Conservation (phyloP, 2,113 vertebrate genomes). For the Anhinga anhinga region DNA sequence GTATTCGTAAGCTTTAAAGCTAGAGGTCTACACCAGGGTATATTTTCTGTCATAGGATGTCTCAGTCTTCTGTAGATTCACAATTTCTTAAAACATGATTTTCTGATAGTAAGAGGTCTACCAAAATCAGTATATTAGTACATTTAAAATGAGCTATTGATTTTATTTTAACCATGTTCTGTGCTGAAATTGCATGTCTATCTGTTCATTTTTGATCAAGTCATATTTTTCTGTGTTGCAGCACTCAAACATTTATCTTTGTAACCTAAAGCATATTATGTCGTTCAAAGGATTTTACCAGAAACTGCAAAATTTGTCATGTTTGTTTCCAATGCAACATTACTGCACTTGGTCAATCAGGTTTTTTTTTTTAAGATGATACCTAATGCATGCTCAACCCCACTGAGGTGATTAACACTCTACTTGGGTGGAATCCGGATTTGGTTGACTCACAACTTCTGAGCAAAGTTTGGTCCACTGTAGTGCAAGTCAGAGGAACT, state of each 20-base stretch:
- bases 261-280: neutral
- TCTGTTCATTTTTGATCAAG: neutral
- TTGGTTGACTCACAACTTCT: neutral
- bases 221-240: neutral
- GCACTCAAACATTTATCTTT: neutral
- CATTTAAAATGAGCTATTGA: neutral
- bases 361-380: neutral
- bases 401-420: neutral
- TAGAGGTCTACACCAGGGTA: neutral
- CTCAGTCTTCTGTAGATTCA: slow-evolving; percentile 1
- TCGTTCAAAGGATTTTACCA: neutral
- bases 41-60: neutral
- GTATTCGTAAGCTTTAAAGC: slow-evolving; percentile 13
- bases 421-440: neutral
- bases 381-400: neutral
- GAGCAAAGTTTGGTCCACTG: neutral
- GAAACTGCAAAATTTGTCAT: neutral
- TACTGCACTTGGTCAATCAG: neutral
- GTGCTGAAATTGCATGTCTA: neutral
- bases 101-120: neutral
- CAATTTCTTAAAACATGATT: neutral
- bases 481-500: neutral
- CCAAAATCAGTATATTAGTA: neutral
- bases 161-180: neutral
- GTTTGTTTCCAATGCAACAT: neutral